Evolutionary conservation across 1,140 invertebrate genomes (phyloP).

Genomic region (Drosophila rhopaloa): DNA sequence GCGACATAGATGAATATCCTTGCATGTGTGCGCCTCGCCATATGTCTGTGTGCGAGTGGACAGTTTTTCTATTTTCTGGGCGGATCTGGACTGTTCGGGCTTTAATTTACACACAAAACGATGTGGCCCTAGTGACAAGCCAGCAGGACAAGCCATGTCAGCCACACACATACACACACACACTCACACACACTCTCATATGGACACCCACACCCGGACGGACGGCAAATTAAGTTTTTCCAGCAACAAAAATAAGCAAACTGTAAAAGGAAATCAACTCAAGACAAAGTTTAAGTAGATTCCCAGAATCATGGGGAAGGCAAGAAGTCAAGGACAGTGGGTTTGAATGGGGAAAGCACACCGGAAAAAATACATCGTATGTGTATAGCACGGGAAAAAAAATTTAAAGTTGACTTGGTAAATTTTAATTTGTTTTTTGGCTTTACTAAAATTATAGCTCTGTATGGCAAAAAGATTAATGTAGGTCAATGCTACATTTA

Average conservation of each 20-base stretch:
- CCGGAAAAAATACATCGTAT: background rate
- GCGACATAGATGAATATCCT: slow-evolving; percentile 75
- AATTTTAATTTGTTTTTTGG: too few species aligned
- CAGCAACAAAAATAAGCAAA: slow-evolving; percentile 20
- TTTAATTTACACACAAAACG: slow-evolving; percentile 67
- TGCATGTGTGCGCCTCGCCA: slow-evolving; percentile 8
- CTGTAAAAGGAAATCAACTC: slow-evolving; percentile 63
- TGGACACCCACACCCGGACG: slow-evolving; percentile 5
- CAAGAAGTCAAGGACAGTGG: slow-evolving; percentile 24
- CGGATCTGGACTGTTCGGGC: slow-evolving; percentile 3
- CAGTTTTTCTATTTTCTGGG: slow-evolving; percentile 13
- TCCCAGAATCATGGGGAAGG: slow-evolving; percentile 6
- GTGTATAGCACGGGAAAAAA: background rate
- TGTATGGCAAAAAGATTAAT: too few species aligned
- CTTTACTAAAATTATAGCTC: too few species aligned
- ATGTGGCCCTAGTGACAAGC: slow-evolving; percentile 17
- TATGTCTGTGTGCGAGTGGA: slow-evolving; percentile 16
- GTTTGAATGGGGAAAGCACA: background rate
- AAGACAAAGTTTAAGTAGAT: slow-evolving; percentile 55
- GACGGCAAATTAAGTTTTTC: slow-evolving; percentile 66
- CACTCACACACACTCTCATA: too few species aligned
- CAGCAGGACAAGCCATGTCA: slow-evolving; percentile 4
- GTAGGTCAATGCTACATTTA: too few species aligned
- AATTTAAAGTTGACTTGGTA: too few species aligned
- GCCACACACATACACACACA: background rate